phyloP scores from a whole-genome alignment of 2,888 invertebrate species.

The Drosophila lutescens region DNA sequence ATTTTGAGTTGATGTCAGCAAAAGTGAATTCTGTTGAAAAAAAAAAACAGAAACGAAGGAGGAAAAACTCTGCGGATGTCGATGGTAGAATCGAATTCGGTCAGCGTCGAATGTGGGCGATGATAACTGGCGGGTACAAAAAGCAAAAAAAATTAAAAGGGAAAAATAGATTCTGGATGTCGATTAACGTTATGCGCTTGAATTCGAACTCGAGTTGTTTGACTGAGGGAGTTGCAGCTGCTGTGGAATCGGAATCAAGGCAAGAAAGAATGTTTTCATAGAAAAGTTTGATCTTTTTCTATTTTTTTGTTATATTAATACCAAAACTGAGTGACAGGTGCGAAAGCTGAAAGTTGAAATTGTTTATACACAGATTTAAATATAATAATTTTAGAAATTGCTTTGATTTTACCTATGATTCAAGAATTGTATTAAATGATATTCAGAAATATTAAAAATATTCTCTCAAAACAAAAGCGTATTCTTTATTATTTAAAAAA shows the following conservation, averaged over 20 bases:
- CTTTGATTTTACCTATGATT: too few relatives aligned
- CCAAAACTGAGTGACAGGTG: background rate
- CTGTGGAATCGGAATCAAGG: background rate
- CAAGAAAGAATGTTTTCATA: background rate
- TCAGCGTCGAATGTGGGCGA: background rate
- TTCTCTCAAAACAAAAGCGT: too few relatives aligned
- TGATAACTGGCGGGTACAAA: background rate
- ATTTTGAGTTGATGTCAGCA: conserved; percentile 9
- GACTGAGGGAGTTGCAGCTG: background rate
- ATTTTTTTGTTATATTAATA: background rate
- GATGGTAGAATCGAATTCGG: conserved; percentile 3
- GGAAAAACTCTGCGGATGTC: background rate
- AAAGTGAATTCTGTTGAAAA: conserved; percentile 5
- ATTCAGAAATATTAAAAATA: too few relatives aligned
- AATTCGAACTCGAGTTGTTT: background rate
- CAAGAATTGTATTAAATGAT: too few relatives aligned
- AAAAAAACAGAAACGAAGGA: background rate
- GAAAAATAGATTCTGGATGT: background rate
- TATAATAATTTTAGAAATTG: too few relatives aligned
- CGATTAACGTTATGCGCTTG: conserved; percentile 5
- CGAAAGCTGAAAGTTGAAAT: background rate
- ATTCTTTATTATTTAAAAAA: too few relatives aligned
- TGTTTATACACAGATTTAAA: background rate
- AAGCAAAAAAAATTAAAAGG: background rate
- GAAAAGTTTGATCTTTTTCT: background rate